Evolutionary conservation across 2,113 vertebrate species (phyloP).

Genomic region (Rhinogobius similis): DNA sequence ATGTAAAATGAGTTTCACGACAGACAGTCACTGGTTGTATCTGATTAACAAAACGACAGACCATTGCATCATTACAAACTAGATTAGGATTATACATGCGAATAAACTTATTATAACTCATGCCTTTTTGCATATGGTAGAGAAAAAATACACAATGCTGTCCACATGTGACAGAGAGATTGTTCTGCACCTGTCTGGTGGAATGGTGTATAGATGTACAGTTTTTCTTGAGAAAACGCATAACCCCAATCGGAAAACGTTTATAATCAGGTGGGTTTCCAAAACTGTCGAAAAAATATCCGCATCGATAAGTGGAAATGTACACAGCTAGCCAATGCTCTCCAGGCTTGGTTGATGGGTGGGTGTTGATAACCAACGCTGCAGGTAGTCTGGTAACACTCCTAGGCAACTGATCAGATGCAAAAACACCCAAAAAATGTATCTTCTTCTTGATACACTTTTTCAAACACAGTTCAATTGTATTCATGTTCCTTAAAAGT

Average conservation of each 20-base stretch:
- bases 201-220: too few relatives aligned
- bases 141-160: not conserved
- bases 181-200: too few relatives aligned
- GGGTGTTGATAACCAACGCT: not conserved
- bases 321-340: constrained; percentile 2
- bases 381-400: not conserved
- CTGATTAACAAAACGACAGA: too few relatives aligned
- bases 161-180: too few relatives aligned
- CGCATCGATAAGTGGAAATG: not conserved
- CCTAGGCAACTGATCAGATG: not conserved
- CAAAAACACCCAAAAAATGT: not conserved
- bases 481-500: constrained; percentile 6
- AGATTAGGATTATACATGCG: not conserved
- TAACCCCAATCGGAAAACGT: too few relatives aligned
- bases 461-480: not conserved
- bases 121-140: not conserved
- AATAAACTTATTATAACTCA: not conserved
- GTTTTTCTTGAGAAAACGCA: too few relatives aligned
- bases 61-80: too few relatives aligned
- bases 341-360: not conserved
- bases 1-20: too few relatives aligned
- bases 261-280: too few relatives aligned
- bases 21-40: too few relatives aligned
- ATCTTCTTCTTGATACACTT: not conserved
- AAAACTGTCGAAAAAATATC: constrained; percentile 3